Evolutionary conservation across 2,113 vertebrate species (phyloP), one percentile per base, ranked within the genome.

Genomic region (Alaudala cheleensis): DNA sequence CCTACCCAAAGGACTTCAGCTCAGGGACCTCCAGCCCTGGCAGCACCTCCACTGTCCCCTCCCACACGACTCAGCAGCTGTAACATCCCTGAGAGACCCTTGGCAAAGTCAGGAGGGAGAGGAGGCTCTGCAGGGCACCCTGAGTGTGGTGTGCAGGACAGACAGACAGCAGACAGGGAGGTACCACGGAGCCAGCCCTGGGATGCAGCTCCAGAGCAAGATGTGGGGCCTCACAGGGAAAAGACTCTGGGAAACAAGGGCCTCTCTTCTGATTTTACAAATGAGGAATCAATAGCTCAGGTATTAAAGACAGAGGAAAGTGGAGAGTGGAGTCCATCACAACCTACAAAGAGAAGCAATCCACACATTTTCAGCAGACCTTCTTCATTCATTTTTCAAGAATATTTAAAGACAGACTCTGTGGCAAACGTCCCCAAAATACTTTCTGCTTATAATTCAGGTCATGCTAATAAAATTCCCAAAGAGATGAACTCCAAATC

Each of bases 241-340:
- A 98, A 95, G 96, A 73, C 97, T 88, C 97, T 98, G 83, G 98
- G 98, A 96, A 78, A 45, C 37, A 50, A 78, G 37, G 67, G 23
- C 6, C 42, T 61, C 69, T 45, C 86, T 67, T 90, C 94, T 81
- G 96, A 97, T 12, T 49, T 92, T 25, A 31, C 53, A 76, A 53
- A 61, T 65, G 97, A 90, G 69, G 61, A 64, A 33, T 54, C 66
- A 26, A 94, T 93, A 77, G 15, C 24, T 44, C 77, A 79, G 37
- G 49, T 49, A n/a, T 25, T 90, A 17, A 92, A 69, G 56, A 12
- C 1, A 3, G 79, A 83, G n/a, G 81, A 79, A 60, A 87, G 42
- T 1, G 47, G 88, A 47, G 79, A 72, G 39, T 33, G 81, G 78
- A 81, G 33, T 56, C 53, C n/a, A 14, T n/a, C 78, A 24, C 97